Evolutionary conservation across 1,140 invertebrate genomes (phyloP), one percentile per base, ranked within the genome.

Genomic region (Phenacoccus solenopsis): DNA sequence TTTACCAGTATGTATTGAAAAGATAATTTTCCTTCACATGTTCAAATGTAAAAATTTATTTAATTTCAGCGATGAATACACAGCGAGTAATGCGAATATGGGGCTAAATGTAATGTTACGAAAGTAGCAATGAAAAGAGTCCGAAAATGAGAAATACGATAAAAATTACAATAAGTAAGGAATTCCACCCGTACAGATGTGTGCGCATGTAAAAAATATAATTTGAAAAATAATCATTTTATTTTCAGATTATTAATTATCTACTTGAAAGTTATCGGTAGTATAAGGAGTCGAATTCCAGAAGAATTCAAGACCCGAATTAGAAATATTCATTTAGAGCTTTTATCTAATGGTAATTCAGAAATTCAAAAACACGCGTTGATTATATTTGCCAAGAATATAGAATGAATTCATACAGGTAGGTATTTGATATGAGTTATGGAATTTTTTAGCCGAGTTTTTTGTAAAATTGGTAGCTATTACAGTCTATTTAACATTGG

Each of bases 311-410:
- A 94, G 78, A 78, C 85, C 5, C 84, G 91, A 74, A 81, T 96
- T 35, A 83, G 83, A 72, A 83, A 85, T 71, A 83, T 93, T 25
- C 94, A 89, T 76, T 79, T 88, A 72, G 86, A 94, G 74, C 82
- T 96, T 59, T 77, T 98, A 7, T 84, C 86, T 49, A 87, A 92
- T 38, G 70, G 71, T 75, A 90, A 91, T 79, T 74, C 83, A 0
- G 83, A 86, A 7, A 80, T 97, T 35, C 94, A 97, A 77, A 93
- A 90, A 77, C 82, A 85, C 69, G 89, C 93, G 80, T 97, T 59
- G 88, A 90, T 75, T 96, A 93, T 16, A 64, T 64, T 25, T 64
- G 59, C 21, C 21, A 20, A 24, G 16, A 10, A 5, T 10, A 27
- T 10, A 22, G 13, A 5, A 25, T 64, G 25, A 25, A 24, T 1